Evolutionary conservation across 1,140 invertebrate genomes (phyloP).

Genomic region (Zaprionus kolodkinae): DNA sequence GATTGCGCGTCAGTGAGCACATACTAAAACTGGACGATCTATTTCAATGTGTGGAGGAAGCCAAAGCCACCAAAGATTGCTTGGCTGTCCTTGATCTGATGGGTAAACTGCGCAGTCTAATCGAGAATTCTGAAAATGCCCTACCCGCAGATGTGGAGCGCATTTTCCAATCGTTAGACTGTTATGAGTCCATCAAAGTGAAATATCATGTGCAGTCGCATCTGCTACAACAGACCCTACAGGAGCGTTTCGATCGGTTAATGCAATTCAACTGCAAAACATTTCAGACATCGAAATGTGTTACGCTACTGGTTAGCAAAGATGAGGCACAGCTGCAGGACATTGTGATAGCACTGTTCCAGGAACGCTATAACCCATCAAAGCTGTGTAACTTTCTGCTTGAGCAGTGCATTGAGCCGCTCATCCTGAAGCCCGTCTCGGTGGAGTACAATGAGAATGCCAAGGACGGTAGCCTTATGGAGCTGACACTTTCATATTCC

Average conservation of each 20-base stretch:
- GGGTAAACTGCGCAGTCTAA: conserved; percentile 61
- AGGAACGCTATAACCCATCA: conserved; percentile 71
- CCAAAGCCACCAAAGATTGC: conserved; percentile 72
- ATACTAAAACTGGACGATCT: conserved; percentile 75
- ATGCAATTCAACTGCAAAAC: conserved; percentile 75
- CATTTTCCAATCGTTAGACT: conserved; percentile 68
- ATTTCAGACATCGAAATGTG: conserved; percentile 73
- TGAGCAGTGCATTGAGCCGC: conserved; percentile 77
- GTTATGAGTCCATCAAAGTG: conserved; percentile 76
- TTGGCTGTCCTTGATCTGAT: conserved; percentile 63
- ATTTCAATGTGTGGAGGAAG: conserved; percentile 75
- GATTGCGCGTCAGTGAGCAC: conserved; percentile 63
- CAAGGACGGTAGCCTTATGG: conserved; percentile 28
- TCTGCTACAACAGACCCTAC: conserved; percentile 73
- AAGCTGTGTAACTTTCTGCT: conserved; percentile 72
- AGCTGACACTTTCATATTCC: conserved; percentile 74
- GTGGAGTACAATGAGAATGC: conserved; percentile 58
- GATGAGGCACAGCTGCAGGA: conserved; percentile 74
- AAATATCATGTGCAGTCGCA: conserved; percentile 75
- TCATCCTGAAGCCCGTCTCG: conserved; percentile 75
- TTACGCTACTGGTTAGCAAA: conserved; percentile 72
- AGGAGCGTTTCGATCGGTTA: conserved; percentile 71
- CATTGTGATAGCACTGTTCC: conserved; percentile 73
- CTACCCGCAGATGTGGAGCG: conserved; percentile 54
- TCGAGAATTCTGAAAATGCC: conserved; percentile 48